Percentiles rank a stretch among this genome's conserved stretches.
phyloP scores from a whole-genome alignment of 2,113 vertebrate species.

The Corythaixoides concolor region DNA sequence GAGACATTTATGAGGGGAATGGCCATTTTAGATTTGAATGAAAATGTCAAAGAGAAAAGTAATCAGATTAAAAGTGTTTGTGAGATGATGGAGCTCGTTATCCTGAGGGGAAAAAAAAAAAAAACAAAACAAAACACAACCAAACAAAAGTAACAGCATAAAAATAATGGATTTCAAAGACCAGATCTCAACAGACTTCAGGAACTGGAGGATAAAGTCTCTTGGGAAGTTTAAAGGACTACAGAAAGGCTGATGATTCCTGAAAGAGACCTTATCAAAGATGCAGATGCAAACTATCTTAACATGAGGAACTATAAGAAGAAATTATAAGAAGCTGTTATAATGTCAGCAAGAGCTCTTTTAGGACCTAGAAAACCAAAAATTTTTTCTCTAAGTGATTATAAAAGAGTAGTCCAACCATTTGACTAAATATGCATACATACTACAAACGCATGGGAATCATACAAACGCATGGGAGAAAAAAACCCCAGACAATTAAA shows the following conservation, averaged over 20 bases:
- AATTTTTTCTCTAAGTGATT: not conserved
- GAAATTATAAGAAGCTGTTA: not conserved
- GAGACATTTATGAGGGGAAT: not conserved
- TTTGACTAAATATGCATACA: not conserved
- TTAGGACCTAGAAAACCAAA: not conserved
- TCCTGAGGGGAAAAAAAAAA: too few species aligned
- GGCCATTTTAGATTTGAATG: not conserved
- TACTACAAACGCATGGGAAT: not conserved
- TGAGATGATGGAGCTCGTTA: not conserved
- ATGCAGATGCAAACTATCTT: not conserved
- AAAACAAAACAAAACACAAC: too few species aligned
- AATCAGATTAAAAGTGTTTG: not conserved
- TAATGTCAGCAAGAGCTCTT: not conserved
- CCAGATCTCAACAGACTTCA: not conserved
- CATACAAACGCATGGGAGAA: not conserved
- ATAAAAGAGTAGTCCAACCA: not conserved
- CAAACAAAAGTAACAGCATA: not conserved
- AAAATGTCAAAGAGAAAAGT: slow-evolving; percentile 5
- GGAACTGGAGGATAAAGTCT: not conserved
- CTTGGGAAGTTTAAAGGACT: not conserved
- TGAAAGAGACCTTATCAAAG: not conserved
- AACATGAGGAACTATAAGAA: not conserved
- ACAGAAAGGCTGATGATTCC: not conserved
- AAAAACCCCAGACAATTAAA: not conserved
- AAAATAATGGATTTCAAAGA: not conserved